phyloP scores from a whole-genome alignment of 2,888 invertebrate genomes.

The Shargacucullia verbasci region DNA sequence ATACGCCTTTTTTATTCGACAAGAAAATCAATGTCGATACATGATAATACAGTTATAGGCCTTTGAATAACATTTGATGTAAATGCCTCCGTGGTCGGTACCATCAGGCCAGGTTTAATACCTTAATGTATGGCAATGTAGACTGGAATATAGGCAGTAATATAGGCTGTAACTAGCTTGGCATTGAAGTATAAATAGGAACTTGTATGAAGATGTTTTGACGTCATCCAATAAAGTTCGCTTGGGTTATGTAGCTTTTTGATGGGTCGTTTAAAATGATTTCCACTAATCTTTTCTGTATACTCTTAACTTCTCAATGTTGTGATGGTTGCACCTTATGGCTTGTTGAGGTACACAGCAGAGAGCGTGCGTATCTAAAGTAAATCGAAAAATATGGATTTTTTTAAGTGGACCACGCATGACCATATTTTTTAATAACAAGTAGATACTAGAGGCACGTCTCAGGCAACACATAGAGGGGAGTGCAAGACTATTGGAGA shows the following conservation, averaged over 20 bases:
- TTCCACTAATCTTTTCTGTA: too few species aligned
- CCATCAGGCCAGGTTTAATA: conserved; percentile 20
- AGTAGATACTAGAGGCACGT: too few species aligned
- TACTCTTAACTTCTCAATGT: too few species aligned
- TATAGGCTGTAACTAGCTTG: conserved; percentile 8
- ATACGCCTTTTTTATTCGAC: not conserved
- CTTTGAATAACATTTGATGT: conserved; percentile 25
- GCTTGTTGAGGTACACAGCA: too few species aligned
- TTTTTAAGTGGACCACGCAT: too few species aligned
- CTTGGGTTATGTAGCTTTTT: conserved; percentile 3
- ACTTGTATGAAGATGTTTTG: conserved; percentile 37
- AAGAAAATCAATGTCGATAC: conserved; percentile 17
- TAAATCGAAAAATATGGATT: too few species aligned
- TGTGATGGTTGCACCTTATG: too few species aligned
- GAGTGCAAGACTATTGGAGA: too few species aligned
- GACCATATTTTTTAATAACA: too few species aligned
- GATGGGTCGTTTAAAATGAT: too few species aligned
- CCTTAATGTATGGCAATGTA: conserved; percentile 30
- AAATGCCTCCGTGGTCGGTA: conserved; percentile 23
- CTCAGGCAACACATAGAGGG: too few species aligned
- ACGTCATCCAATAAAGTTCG: conserved; percentile 20
- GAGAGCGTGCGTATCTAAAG: too few species aligned
- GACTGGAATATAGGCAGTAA: conserved; percentile 17
- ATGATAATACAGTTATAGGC: conserved; percentile 8
- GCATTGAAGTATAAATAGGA: conserved; percentile 44